These are phyloP conservation scores for Melanogrammus aeglefinus DNA, from an alignment of 2,797 vertebrate species.

Conservation along the genomic window DNA sequence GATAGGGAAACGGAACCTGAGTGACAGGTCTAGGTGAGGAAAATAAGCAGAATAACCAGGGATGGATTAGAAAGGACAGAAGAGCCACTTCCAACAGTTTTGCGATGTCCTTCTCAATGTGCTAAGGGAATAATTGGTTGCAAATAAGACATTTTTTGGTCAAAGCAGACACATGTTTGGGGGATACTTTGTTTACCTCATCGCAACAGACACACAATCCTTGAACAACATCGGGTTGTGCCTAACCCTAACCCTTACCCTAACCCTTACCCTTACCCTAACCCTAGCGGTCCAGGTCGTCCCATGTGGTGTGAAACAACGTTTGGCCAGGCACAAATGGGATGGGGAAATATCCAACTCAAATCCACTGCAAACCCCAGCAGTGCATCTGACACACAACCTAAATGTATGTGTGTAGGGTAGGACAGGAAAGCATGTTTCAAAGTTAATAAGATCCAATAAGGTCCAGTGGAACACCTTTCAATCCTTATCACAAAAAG, in stretches of 20 bases:
- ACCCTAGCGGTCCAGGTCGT: too few relatives aligned
- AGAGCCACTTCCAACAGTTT: not conserved
- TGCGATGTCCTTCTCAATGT: not conserved
- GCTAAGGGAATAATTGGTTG: not conserved
- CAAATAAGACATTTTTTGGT: not conserved
- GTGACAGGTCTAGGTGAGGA: constrained; percentile 36
- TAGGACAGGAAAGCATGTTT: not conserved
- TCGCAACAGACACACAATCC: constrained; percentile 26
- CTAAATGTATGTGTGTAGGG: not conserved
- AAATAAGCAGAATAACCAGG: not conserved
- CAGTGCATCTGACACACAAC: not conserved
- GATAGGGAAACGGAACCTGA: constrained; percentile 27
- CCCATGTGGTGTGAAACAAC: not conserved
- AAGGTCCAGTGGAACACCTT: not conserved
- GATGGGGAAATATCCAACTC: not conserved
- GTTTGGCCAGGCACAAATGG: not conserved
- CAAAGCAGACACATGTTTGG: not conserved
- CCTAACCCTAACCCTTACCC: constrained; percentile 18
- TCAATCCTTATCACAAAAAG: not conserved
- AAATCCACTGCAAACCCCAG: not conserved
- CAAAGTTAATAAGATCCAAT: not conserved
- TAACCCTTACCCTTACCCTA: too few relatives aligned
- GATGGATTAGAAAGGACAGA: not conserved
- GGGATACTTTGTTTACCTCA: too few relatives aligned
- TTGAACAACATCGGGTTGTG: constrained; percentile 53